Evolutionary conservation across 1,140 invertebrate genomes (phyloP).

Genomic region (Heterodera schachtii): DNA sequence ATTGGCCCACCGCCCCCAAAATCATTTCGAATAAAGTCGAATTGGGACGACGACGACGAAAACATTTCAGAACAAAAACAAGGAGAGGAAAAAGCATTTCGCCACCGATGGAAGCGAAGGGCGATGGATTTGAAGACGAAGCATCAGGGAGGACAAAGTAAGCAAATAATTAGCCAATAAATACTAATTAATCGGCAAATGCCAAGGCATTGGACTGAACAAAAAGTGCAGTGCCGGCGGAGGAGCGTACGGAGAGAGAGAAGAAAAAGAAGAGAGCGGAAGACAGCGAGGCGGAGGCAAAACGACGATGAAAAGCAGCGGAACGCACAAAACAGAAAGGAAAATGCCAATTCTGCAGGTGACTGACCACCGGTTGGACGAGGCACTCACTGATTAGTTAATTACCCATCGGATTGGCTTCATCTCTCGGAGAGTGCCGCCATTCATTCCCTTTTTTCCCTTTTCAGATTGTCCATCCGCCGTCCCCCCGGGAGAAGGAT

Average conservation of each 20-base stretch:
- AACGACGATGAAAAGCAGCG: not conserved
- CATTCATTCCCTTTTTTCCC: not conserved
- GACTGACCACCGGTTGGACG: no score
- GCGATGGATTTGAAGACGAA: constrained; percentile 25
- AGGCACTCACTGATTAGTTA: no score
- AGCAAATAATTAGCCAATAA: no score
- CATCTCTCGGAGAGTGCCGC: not conserved
- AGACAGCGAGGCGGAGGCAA: not conserved
- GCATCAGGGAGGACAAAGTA: not conserved
- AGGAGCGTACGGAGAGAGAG: not conserved
- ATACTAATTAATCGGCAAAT: not conserved
- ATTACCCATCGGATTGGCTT: no score
- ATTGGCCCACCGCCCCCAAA: not conserved
- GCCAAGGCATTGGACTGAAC: not conserved
- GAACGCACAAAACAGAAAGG: not conserved
- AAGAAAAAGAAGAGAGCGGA: not conserved
- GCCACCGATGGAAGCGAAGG: not conserved
- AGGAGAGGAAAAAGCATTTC: not conserved
- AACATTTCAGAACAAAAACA: not conserved
- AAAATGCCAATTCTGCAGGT: not conserved
- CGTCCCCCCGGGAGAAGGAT: constrained; percentile 55
- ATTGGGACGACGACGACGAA: no score
- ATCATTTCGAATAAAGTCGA: not conserved
- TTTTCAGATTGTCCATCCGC: constrained; percentile 58
- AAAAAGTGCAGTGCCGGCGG: constrained; percentile 21